Conservation (phyloP, 2,888 invertebrate genomes). For the Cheilosia scutellata region DNA sequence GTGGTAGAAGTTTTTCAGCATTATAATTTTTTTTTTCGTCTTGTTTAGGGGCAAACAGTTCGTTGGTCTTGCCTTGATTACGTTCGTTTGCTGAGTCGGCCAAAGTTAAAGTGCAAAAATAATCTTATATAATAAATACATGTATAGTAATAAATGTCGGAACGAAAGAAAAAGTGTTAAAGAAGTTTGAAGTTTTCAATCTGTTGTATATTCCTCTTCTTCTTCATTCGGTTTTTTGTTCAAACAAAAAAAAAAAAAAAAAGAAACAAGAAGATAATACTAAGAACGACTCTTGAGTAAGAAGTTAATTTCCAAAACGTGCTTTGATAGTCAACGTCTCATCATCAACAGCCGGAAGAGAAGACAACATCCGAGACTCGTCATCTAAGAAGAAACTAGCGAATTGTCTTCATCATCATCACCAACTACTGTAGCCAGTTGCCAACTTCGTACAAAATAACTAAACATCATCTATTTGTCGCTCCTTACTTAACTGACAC, state of each 20-base stretch:
- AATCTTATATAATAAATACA: constrained; percentile 46
- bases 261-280: constrained; percentile 17
- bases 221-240: constrained; percentile 35
- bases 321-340: constrained; percentile 54
- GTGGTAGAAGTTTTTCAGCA: constrained; percentile 58
- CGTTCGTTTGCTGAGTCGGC: constrained; percentile 68
- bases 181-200: constrained; percentile 49
- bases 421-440: constrained; percentile 5
- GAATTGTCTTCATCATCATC: constrained; percentile 27
- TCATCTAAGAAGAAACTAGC: constrained; percentile 30
- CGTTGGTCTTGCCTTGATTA: constrained; percentile 71
- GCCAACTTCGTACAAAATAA: constrained; percentile 17
- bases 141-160: constrained; percentile 30
- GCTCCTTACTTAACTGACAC: constrained; percentile 49
- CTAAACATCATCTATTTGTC: constrained; percentile 42
- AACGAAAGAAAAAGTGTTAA: constrained; percentile 68
- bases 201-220: constrained; percentile 39
- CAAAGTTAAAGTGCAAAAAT: constrained; percentile 67
- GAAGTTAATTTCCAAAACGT: constrained; percentile 67
- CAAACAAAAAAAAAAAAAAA: constrained; percentile 10
- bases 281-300: constrained; percentile 56
- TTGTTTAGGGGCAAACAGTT: constrained; percentile 65
- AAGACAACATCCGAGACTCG: constrained; percentile 40
- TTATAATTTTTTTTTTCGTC: constrained; percentile 15
- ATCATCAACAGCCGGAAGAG: constrained; percentile 39